Conservation (phyloP, 1,140 invertebrate genomes). For the Trigoniulus corallinus region DNA sequence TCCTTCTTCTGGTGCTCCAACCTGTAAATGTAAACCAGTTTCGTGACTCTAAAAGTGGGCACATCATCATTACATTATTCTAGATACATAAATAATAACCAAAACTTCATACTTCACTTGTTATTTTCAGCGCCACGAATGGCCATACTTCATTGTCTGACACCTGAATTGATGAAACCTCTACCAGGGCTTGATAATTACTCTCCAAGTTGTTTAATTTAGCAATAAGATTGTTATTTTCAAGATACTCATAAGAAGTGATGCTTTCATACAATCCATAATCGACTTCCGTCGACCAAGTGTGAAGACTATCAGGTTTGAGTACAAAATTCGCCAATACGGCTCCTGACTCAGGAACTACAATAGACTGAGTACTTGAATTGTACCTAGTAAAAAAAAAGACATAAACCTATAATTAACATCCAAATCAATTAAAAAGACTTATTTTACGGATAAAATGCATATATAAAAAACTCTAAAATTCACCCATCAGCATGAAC, state of each 20-base stretch:
- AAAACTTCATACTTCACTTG: conserved; percentile 1
- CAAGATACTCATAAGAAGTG: conserved; percentile 19
- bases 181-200: neutral
- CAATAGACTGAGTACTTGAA: conserved; percentile 37
- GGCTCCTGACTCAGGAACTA: conserved; percentile 41
- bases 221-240: neutral
- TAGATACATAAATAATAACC: neutral
- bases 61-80: neutral
- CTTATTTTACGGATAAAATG: no score
- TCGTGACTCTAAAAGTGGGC: neutral
- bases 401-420: conserved; percentile 1
- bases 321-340: conserved; percentile 59
- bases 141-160: conserved; percentile 17
- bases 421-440: neutral
- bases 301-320: conserved; percentile 50
- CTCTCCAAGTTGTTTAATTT: neutral
- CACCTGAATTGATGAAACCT: conserved; percentile 37
- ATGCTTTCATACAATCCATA: conserved; percentile 45
- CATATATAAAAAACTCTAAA: no score
- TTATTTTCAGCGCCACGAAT: conserved; percentile 5
- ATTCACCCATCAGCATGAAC: conserved; percentile 27
- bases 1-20: conserved; percentile 34
- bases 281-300: conserved; percentile 41
- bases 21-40: neutral
- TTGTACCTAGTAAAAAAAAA: conserved; percentile 37